Conservation (phyloP, 2,113 vertebrate genomes). For the Gyps fulvus region DNA sequence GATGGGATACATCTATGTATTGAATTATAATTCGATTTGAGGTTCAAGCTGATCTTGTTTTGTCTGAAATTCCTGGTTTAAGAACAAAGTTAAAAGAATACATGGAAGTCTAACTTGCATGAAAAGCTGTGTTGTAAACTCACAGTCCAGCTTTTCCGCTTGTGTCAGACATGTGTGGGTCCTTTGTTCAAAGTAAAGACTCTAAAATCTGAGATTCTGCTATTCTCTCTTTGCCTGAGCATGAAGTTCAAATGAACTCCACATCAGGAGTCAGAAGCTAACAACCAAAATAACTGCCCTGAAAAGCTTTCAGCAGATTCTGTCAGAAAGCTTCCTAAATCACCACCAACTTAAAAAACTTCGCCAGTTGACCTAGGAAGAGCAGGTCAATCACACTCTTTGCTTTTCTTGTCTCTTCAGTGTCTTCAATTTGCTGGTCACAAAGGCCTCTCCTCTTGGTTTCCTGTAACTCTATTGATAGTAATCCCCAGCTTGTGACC, state of each 20-base stretch:
- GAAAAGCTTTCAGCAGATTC: neutral
- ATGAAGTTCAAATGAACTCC: neutral
- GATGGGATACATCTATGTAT: neutral
- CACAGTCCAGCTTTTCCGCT: neutral
- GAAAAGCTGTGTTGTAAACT: neutral
- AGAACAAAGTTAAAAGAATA: neutral
- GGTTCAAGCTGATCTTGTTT: neutral
- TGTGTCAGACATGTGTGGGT: neutral
- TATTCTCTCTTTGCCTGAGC: neutral
- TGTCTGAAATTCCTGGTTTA: neutral
- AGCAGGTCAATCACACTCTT: neutral
- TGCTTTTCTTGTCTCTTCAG: neutral
- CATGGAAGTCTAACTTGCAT: neutral
- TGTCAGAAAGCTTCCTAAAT: neutral
- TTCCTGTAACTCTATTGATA: neutral
- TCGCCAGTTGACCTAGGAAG: neutral
- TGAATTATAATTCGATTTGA: neutral
- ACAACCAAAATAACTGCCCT: neutral
- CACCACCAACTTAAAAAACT: neutral
- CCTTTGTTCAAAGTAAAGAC: neutral
- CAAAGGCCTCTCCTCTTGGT: too few relatives aligned
- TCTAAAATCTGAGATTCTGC: neutral
- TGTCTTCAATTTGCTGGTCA: neutral
- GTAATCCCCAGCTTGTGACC: too few relatives aligned
- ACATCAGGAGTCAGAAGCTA: neutral